Conservation (phyloP, 2,797 vertebrate genomes). For the Phrynocephalus forsythii region DNA sequence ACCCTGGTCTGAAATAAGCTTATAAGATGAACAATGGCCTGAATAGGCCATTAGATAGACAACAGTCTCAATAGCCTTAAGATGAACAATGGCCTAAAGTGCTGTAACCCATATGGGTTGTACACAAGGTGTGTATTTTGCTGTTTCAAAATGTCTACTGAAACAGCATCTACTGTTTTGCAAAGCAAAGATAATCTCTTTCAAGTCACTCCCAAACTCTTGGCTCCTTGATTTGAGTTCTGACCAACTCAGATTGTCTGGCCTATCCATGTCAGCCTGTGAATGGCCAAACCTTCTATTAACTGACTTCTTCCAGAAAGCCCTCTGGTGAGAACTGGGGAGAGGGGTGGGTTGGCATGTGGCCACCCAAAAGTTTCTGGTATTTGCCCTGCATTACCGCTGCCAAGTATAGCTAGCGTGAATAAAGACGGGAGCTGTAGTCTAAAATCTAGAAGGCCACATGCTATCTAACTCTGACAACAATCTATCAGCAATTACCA, state of each 20-base stretch:
- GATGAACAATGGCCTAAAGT: no score
- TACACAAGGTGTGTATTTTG: no score
- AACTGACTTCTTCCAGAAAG: neutral
- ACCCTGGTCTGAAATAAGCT: no score
- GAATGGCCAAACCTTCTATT: neutral
- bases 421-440: neutral
- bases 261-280: neutral
- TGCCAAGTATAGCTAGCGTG: neutral
- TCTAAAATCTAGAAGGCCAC: neutral
- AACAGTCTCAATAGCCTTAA: no score
- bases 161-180: neutral
- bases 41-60: no score
- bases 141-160: neutral
- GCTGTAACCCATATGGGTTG: no score
- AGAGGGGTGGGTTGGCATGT: neutral
- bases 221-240: neutral
- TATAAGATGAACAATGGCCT: no score
- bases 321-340: neutral
- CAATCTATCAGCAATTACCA: neutral
- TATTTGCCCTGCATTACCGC: neutral
- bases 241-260: neutral
- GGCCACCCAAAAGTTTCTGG: neutral
- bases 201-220: neutral
- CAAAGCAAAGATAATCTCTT: neutral
- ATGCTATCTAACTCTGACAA: neutral